Evolutionary conservation across 2,888 invertebrate genomes (phyloP), one percentile per base, ranked within the genome.

Genomic region (Thera obeliscata): DNA sequence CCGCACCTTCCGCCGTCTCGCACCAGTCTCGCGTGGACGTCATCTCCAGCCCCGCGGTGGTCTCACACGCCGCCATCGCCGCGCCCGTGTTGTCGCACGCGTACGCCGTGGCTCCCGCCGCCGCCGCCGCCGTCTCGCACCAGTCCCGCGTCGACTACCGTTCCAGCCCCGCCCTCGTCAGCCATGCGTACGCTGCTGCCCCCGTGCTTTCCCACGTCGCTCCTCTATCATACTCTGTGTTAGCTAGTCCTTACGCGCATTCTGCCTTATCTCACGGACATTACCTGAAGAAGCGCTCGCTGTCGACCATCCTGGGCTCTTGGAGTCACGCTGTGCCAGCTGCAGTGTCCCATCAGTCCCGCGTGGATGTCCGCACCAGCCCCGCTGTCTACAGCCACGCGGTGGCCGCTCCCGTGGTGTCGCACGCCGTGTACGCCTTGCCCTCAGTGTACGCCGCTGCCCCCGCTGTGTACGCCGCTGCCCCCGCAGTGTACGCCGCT

Each of bases 111-210:
- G 75, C 81, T 9, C 57, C 83, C 54, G 69, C 74, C 71, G 78
- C 78, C 61, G 74, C 84, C 62, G 77, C 85, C 67, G 86, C 87
- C 65, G 85, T 87, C n/a, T 92, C 90, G 9, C 90, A 90, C 77
- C 86, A 83, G 72, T 85, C 84, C 69, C 87, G 94, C 57, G 85
- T 87, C 63, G 86, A 87, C 60, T 81, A 83, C 67, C 83, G 78
- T 79, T 72, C 78, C 78, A 85, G 83, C 79, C 85, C 86, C 64
- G 83, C 84, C 46, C 70, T 85, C 50, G 80, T 84, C 63, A 74
- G 82, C 60, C 79, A 81, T 73, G 72, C 82, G 38, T 85, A 86
- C 74, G 80, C 83, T 38, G 77, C 80, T 65, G 77, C 80, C 64
- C 84, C 80, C 49, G 73, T 83, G 49, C 61, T 80, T 5, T 76